Evolutionary conservation across 2,113 vertebrate genomes (phyloP), one percentile per base, ranked within the genome.

Genomic region (Thunnus maccoyii): DNA sequence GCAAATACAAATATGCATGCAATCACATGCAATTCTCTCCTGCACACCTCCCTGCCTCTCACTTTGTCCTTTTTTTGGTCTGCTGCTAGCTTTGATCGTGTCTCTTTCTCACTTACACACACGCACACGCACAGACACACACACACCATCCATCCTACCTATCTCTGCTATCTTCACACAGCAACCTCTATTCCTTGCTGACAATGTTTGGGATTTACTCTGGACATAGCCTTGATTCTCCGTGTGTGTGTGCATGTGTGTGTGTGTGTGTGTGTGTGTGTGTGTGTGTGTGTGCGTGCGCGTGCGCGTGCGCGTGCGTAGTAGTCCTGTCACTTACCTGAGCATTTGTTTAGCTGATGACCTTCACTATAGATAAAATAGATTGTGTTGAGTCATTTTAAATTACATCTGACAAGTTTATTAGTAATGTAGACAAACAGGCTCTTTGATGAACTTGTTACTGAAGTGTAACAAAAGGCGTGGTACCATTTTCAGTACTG

Each of bases 141-240:
- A 65, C 56, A 70, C 68, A 25, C 41, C 5, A 88, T 82, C 80
- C 67, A 85, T 80, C 76, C 62, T 65, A 75, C 74, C 82, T 86
- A 62, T 87, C 68, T 73, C 25, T 82, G 41, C 71, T 85, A 86
- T 91, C 85, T 90, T 72, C 79, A 83, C 73, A 91, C 83, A 85
- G 70, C 72, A 79, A 79, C 50, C 46, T 73, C 58, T 84, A 77
- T 69, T 80, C 76, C 80, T 48, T 65, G 58, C 63, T 91, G 89
- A 91, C 84, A 90, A 48, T 88, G 74, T 82, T 85, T 83, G 50
- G 89, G 88, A 87, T 89, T 92, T 93, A 90, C 80, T 88, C 82
- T 69, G 64, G 66, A 88, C 61, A 25, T 86, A 79, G 83, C 71
- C 88, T 90, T 89, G 81, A 86, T 78, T 90, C 65, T 86, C 54